Conservation (phyloP, 2,888 invertebrate genomes). For the Acrobasis consociella region DNA sequence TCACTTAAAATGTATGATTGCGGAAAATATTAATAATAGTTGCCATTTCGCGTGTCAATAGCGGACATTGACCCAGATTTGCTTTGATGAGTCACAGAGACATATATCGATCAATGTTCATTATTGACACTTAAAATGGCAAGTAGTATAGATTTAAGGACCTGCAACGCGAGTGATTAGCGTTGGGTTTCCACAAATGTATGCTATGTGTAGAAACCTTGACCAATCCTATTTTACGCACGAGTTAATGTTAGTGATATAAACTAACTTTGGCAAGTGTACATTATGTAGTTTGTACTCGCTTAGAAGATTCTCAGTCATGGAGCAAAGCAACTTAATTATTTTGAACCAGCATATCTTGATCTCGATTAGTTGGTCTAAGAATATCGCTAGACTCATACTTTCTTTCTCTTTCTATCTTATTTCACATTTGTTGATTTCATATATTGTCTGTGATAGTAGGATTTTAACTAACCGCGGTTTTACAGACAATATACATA, state of each 20-base stretch:
- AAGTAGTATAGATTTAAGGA: background rate
- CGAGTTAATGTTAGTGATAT: slow-evolving; percentile 37
- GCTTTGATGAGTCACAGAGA: background rate
- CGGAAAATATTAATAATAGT: background rate
- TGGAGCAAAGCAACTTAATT: slow-evolving; percentile 34
- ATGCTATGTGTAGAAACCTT: background rate
- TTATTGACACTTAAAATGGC: background rate
- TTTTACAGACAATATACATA: too few species aligned
- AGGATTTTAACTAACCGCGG: too few species aligned
- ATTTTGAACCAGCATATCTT: slow-evolving; percentile 6
- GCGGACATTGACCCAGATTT: background rate
- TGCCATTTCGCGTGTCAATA: background rate
- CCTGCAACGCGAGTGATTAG: background rate
- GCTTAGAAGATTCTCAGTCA: slow-evolving; percentile 49
- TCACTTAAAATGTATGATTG: background rate
- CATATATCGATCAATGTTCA: background rate
- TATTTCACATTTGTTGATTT: too few species aligned
- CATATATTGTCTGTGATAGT: too few species aligned
- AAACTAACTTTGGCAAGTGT: slow-evolving; percentile 67
- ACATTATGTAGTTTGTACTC: slow-evolving; percentile 60
- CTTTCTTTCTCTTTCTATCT: too few species aligned
- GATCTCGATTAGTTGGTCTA: background rate
- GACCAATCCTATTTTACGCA: background rate
- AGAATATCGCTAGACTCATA: background rate
- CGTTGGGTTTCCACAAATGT: background rate